phyloP scores from a whole-genome alignment of 2,888 invertebrate genomes.

The Epinotia bilunana region DNA sequence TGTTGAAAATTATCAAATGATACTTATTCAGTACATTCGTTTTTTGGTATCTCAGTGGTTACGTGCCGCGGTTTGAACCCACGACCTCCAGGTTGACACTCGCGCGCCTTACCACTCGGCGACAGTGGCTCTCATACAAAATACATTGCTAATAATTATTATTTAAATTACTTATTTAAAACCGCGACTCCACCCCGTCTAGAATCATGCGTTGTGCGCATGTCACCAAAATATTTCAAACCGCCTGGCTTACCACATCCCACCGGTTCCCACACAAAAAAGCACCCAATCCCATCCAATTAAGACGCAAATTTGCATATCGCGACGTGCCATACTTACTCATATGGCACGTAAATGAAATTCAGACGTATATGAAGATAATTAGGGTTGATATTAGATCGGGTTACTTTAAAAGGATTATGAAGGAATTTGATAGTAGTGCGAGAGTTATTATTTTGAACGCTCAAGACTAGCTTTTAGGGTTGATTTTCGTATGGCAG shows the following conservation, averaged over 20 bases:
- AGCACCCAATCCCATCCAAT: conserved; percentile 48
- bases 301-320: conserved; percentile 61
- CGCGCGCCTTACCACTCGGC: too few species aligned
- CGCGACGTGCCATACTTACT: conserved; percentile 31
- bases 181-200: conserved; percentile 60
- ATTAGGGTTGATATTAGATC: conserved; percentile 54
- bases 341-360: conserved; percentile 46
- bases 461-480: conserved; percentile 44
- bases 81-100: too few species aligned
- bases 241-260: conserved; percentile 65
- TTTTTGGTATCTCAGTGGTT: too few species aligned
- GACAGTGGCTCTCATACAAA: too few species aligned
- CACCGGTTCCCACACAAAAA: conserved; percentile 49
- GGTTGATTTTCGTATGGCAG: conserved; percentile 52
- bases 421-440: conserved; percentile 56
- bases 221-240: conserved; percentile 84
- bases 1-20: too few species aligned
- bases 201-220: conserved; percentile 67
- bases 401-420: conserved; percentile 53
- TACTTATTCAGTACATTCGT: too few species aligned
- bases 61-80: too few species aligned
- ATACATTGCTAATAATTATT: background rate
- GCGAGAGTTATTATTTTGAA: conserved; percentile 47
- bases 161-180: conserved; percentile 17
- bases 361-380: conserved; percentile 44